Evolutionary conservation across 1,140 invertebrate genomes (phyloP).

Genomic region (Anastatus disparis): DNA sequence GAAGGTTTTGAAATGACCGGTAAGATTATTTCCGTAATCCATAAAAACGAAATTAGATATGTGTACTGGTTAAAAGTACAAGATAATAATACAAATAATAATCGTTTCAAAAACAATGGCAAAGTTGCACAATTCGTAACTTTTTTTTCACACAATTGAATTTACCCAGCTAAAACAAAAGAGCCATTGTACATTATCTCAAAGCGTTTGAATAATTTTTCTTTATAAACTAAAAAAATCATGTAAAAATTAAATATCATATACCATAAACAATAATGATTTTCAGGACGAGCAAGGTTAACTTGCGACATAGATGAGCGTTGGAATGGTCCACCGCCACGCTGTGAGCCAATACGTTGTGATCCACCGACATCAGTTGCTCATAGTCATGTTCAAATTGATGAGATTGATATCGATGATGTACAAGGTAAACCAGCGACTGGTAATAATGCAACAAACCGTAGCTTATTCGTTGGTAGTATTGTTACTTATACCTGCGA

Average conservation of each 20-base stretch:
- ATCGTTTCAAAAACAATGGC: no score
- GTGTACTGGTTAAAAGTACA: no score
- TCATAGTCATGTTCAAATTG: conserved; percentile 76
- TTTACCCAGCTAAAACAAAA: no score
- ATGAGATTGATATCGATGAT: conserved; percentile 60
- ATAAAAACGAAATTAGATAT: no score
- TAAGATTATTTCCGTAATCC: conserved; percentile 9
- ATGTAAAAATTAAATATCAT: no score
- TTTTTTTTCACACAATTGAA: no score
- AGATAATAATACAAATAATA: no score
- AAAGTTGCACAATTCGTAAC: no score
- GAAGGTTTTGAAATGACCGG: conserved; percentile 86
- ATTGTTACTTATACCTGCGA: conserved; percentile 82
- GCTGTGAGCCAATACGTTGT: conserved; percentile 85
- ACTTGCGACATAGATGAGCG: conserved; percentile 92
- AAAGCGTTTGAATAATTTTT: no score
- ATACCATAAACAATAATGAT: background rate
- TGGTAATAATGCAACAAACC: conserved; percentile 48
- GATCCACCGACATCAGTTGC: conserved; percentile 76
- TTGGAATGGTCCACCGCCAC: conserved; percentile 93
- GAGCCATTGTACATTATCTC: no score
- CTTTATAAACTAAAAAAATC: no score
- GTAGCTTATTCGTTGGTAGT: conserved; percentile 77
- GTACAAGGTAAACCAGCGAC: background rate
- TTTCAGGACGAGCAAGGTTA: conserved; percentile 76